Evolutionary conservation across 2,888 invertebrate species (phyloP), one percentile per base, ranked within the genome.

Genomic region (Scelioninae gen. 1): DNA sequence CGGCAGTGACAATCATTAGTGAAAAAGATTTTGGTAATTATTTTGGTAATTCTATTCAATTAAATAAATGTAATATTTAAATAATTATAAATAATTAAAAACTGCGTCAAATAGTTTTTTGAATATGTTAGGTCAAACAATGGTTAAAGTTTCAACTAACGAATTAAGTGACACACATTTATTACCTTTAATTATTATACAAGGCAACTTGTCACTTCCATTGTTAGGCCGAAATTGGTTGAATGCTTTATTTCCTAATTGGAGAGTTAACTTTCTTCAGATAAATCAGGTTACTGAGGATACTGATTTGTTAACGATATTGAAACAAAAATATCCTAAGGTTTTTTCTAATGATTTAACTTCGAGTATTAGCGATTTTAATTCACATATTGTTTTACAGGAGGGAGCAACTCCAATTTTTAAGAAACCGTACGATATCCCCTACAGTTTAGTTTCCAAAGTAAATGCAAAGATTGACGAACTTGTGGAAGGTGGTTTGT

Each of bases 151-250:
- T 23, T 23, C 49, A 29, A n/a, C 6, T 10, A 31, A 56, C 5
- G 43, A 55, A 51, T 38, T 32, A 13, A 31, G 29, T 34, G 43
- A 51, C 10, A n/a, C 15, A 47, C 31, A 13, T 49, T 15, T 34
- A 6, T 40, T 55, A 15, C 38, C 62, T 5, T n/a, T 81, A 6
- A 65, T 83, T 13, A 47, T 83, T 43, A 23, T 68, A n/a, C 9
- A 74, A 63, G 40, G 56, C 7, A 5, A 53, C 23, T 32, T 75
- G 29, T 9, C 29, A 4, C 10, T 40, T 23, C 71, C 83, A 29
- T 51, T 83, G 47, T 45, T 83, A 32, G 77, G 83, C 8, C 60
- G 83, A 4, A 34, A 77, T 56, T 80, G 80, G 80, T 56, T 83
- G 29, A 47, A 80, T 40, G 45, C 13, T 38, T 51, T 83, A 11